Percentiles rank a stretch among this genome's conserved stretches.
Evolutionary conservation across 2,113 vertebrate species (phyloP).

Genomic region (Leptobrachium leishanense): DNA sequence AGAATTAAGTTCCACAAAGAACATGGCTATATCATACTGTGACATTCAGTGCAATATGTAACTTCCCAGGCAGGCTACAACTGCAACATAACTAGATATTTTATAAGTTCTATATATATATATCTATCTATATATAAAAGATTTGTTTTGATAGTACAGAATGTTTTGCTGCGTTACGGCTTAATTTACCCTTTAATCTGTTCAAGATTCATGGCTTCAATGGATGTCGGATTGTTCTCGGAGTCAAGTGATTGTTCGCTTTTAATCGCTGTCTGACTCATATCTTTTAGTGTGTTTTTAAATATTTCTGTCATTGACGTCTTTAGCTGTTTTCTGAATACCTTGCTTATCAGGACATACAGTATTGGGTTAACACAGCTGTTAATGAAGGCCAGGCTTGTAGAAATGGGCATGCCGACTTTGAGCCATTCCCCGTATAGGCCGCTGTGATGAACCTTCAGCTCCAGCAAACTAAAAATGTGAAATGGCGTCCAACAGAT

Average conservation of each 20-base stretch:
- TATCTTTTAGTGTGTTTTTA: slow-evolving; percentile 82
- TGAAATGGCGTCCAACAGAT: slow-evolving; percentile 93
- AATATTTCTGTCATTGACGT: slow-evolving; percentile 78
- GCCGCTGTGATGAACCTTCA: slow-evolving; percentile 71
- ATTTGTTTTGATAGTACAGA: not conserved
- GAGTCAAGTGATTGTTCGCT: slow-evolving; percentile 73
- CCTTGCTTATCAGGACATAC: slow-evolving; percentile 86
- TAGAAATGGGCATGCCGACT: slow-evolving; percentile 83
- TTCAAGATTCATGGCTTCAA: slow-evolving; percentile 64
- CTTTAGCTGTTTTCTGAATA: slow-evolving; percentile 75
- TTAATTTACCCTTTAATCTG: not conserved
- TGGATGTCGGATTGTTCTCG: slow-evolving; percentile 52
- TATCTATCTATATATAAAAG: not conserved
- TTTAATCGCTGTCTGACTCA: slow-evolving; percentile 79
- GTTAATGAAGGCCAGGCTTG: slow-evolving; percentile 89
- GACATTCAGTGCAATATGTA: too few relatives aligned
- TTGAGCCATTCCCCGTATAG: slow-evolving; percentile 68
- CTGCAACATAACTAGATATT: not conserved
- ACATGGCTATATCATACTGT: too few relatives aligned
- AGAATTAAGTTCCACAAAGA: too few relatives aligned
- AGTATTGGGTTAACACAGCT: slow-evolving; percentile 94
- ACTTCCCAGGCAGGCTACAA: too few relatives aligned
- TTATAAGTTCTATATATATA: not conserved
- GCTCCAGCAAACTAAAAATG: slow-evolving; percentile 86
- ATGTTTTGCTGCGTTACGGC: too few relatives aligned